These are phyloP conservation scores for Hippocampus barbouri DNA, from an alignment of 2,113 vertebrate species.

Conservation along the genomic window DNA sequence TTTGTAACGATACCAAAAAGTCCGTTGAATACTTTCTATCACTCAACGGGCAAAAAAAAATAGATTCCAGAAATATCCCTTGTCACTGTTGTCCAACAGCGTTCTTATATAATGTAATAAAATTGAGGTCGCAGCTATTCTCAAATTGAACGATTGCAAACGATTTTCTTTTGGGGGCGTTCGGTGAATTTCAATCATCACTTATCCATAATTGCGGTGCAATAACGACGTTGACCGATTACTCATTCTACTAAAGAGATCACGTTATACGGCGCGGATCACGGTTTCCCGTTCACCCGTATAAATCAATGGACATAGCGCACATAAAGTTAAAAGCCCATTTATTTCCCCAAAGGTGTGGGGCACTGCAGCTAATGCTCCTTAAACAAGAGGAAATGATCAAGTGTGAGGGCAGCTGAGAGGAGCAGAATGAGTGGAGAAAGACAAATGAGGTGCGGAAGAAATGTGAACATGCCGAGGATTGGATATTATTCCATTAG, in stretches of 20 bases:
- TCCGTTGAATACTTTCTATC: too few species aligned
- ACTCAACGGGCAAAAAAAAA: too few species aligned
- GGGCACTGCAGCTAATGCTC: background rate
- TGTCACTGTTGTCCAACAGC: too few species aligned
- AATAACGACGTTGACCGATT: background rate
- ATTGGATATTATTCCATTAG: conserved; percentile 33
- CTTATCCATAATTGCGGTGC: background rate
- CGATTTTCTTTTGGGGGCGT: too few species aligned
- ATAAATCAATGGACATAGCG: background rate
- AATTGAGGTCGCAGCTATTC: too few species aligned
- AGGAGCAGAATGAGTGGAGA: background rate
- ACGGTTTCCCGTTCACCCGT: background rate
- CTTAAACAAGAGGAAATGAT: conserved; percentile 12
- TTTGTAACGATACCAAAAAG: too few species aligned
- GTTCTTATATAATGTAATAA: too few species aligned
- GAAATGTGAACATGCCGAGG: conserved; percentile 14
- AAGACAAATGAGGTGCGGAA: conserved; percentile 25
- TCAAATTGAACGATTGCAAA: too few species aligned
- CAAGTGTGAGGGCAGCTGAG: background rate
- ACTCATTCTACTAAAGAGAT: background rate
- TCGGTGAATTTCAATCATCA: background rate
- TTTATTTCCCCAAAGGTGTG: conserved; percentile 6
- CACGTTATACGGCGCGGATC: too few species aligned
- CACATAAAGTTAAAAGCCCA: conserved; percentile 9
- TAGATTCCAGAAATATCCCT: too few species aligned